Percentiles rank a stretch among this genome's conserved stretches.
phyloP scores from a whole-genome alignment of 1,140 invertebrate species.

The Lepidostoma basale region DNA sequence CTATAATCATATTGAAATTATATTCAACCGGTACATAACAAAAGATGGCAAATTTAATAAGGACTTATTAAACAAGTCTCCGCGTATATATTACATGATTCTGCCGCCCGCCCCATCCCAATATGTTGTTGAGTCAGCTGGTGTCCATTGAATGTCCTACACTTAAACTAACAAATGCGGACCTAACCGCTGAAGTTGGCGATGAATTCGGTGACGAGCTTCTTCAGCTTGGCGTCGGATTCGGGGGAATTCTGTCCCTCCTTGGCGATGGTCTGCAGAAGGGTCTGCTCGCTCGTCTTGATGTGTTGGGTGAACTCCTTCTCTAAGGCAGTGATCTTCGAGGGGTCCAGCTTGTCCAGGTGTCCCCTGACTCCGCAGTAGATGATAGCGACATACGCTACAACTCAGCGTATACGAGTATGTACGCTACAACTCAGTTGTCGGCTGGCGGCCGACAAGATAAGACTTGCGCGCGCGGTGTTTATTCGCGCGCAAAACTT shows the following conservation, averaged over 20 bases:
- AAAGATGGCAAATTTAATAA: slow-evolving; percentile 31
- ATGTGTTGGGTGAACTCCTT: slow-evolving; percentile 93
- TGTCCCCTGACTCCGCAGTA: slow-evolving; percentile 99
- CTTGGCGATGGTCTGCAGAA: slow-evolving; percentile 89
- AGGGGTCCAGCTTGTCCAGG: slow-evolving; percentile 97
- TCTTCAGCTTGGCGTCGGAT: slow-evolving; percentile 93
- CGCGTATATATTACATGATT: slow-evolving; percentile 24
- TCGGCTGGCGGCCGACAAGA: too few species aligned
- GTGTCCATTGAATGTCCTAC: slow-evolving; percentile 30
- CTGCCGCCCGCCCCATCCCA: neutral
- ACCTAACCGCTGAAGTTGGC: slow-evolving; percentile 76
- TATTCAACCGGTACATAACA: slow-evolving; percentile 36
- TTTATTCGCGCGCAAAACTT: too few species aligned
- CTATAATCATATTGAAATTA: slow-evolving; percentile 32
- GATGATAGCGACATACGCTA: slow-evolving; percentile 98
- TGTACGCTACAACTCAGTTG: too few species aligned
- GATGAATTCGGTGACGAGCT: slow-evolving; percentile 91
- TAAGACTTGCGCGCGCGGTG: too few species aligned
- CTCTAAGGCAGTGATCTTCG: slow-evolving; percentile 97
- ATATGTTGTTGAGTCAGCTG: slow-evolving; percentile 22
- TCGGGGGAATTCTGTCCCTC: slow-evolving; percentile 93
- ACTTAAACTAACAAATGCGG: slow-evolving; percentile 35
- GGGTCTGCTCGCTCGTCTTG: slow-evolving; percentile 82
- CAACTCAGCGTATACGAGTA: too few species aligned
- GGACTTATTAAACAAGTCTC: slow-evolving; percentile 22